Base-by-base conservation (phyloP, 2,113 vertebrate genomes). In the Ceyx melanurus region DNA sequence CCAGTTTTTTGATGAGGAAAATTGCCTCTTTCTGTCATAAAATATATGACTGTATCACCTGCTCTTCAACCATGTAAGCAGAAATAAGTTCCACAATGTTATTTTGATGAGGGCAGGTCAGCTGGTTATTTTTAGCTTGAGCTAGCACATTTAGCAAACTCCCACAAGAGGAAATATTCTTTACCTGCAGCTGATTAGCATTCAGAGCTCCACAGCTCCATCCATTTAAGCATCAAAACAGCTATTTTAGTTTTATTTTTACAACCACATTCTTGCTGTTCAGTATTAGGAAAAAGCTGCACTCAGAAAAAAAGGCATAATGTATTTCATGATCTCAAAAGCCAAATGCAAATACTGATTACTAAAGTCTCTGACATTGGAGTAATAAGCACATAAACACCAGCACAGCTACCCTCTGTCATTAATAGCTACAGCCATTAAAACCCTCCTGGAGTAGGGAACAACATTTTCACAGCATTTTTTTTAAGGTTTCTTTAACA, bases 151-250 rank as follows among this genome's bases (percentile, higher is more conserved):
- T 70, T 70, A 92, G 64, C 65, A 72, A 88, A 83, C 90, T 91
- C 93, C 86, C 86, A 83, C 68, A 75, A 72, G 92, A 74, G 72
- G 75, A 88, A 93, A 88, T 53, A 71, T 88, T 96, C 65, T 90
- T 86, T 81, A 95, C 94, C 94, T 94, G 77, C 90, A 95, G 86
- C 88, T 94, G 65, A 95, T 96, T 91, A 92, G 80, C 73, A 96
- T 94, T 90, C 94, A 94, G 65, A 90, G 79, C 90, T 60, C 53
- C 88, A 95, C 80, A 81, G 15, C 82, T 88, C 70, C 72, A 83
- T 86, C 79, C 73, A 86, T 61, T 53, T 78, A 56, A 86, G 57
- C 48, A 70, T 75, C 82, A 86, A 90, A 96, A 28, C 90, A 83
- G 53, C 82, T 93, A 93, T 88, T 95, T 93, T 37, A 68, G 35